Percentiles rank a stretch among this genome's conserved stretches.
Evolutionary conservation across 2,113 vertebrate species (phyloP).

Genomic region (Tetrao urogallus): DNA sequence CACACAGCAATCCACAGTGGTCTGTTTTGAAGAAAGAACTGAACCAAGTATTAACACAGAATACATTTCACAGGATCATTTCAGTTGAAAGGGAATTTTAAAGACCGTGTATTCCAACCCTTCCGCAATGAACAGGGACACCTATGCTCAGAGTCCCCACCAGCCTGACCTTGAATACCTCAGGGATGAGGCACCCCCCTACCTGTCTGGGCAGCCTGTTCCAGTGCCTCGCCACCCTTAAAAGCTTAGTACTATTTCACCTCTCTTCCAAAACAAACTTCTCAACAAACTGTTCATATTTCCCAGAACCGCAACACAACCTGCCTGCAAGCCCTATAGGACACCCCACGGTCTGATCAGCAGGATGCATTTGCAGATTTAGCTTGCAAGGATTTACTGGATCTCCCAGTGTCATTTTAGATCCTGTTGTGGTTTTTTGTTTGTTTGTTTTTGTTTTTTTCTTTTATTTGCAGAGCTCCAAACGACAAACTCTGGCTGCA

Average conservation of each 20-base stretch:
- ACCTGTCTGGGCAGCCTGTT: too few species aligned
- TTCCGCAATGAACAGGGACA: too few species aligned
- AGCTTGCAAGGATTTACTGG: not conserved
- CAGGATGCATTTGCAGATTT: not conserved
- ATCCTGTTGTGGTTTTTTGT: not conserved
- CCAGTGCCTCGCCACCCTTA: too few species aligned
- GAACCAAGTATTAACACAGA: not conserved
- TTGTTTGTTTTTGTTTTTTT: too few species aligned
- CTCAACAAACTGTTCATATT: not conserved
- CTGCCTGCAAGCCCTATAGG: not conserved
- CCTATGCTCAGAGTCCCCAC: too few species aligned
- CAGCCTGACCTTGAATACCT: too few species aligned
- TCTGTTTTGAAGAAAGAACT: not conserved
- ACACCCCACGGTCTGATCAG: not conserved
- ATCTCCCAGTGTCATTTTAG: slow-evolving; percentile 16
- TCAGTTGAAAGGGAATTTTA: too few species aligned
- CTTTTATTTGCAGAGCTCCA: not conserved
- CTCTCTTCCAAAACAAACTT: too few species aligned
- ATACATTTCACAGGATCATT: not conserved
- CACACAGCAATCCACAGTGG: not conserved
- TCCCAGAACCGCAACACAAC: not conserved
- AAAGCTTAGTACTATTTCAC: too few species aligned
- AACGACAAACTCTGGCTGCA: slow-evolving; percentile 48
- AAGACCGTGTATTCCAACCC: too few species aligned
- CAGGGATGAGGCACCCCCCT: too few species aligned